Percentiles rank a stretch among this genome's conserved stretches.
Conservation (phyloP, 2,888 invertebrate genomes). For the Noctua janthe region DNA sequence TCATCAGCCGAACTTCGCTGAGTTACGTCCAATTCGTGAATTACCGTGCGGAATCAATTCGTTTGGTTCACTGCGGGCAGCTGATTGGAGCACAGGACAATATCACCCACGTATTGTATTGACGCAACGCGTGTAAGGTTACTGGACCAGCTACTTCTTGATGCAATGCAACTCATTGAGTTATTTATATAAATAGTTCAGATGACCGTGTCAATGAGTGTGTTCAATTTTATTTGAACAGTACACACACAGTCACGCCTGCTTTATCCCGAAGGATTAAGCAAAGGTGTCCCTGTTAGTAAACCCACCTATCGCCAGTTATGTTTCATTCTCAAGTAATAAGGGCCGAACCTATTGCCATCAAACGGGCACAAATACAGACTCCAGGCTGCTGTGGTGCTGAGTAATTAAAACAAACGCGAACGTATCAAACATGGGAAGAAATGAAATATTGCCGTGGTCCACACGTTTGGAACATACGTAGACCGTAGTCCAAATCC, state of each 20-base stretch:
- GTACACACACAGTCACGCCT: neutral
- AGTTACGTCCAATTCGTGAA: slow-evolving; percentile 53
- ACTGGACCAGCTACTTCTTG: slow-evolving; percentile 62
- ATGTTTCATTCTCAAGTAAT: neutral
- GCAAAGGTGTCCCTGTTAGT: neutral
- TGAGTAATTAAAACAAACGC: neutral
- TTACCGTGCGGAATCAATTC: slow-evolving; percentile 52
- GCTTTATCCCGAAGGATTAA: neutral
- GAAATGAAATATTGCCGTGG: neutral
- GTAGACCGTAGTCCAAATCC: neutral
- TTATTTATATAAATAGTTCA: slow-evolving; percentile 26
- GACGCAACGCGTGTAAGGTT: slow-evolving; percentile 67
- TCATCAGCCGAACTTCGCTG: slow-evolving; percentile 40
- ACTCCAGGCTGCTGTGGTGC: neutral
- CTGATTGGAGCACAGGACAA: slow-evolving; percentile 65
- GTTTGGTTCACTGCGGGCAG: slow-evolving; percentile 34
- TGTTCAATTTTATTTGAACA: neutral
- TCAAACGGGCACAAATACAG: neutral
- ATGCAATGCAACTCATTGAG: neutral
- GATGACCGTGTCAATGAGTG: slow-evolving; percentile 8
- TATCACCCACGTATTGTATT: slow-evolving; percentile 71
- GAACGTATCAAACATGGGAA: neutral
- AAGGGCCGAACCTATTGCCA: neutral
- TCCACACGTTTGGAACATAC: neutral
- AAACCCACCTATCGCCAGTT: neutral